Evolutionary conservation across 2,113 vertebrate genomes (phyloP), one percentile per base, ranked within the genome.

Genomic region (Semicossyphus pulcher): DNA sequence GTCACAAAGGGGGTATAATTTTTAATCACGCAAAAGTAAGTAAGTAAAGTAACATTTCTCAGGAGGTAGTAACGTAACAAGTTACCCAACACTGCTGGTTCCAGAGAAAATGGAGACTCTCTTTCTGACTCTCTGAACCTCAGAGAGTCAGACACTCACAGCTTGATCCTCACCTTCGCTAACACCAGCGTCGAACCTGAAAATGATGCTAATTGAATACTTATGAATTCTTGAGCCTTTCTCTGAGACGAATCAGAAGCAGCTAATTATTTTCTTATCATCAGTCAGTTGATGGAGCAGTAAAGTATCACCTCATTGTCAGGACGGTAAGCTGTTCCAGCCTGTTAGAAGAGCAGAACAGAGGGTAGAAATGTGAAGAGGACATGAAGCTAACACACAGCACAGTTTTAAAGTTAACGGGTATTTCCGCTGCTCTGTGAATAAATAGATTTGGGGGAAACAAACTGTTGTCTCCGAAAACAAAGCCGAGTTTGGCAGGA

Each of bases 391-490:
- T n/a, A n/a, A n/a, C n/a, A n/a, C n/a, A n/a, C n/a, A n/a, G n/a
- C n/a, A n/a, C n/a, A n/a, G n/a, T n/a, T n/a, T n/a, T n/a, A n/a
- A n/a, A n/a, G n/a, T n/a, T n/a, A n/a, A n/a, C n/a, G n/a, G n/a
- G n/a, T n/a, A n/a, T 49, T 25, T 56, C 36, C 18, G 6, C 28
- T 16, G 10, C 9, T 3, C 16, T 3, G 21, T 23, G 6, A 23
- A 6, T 5, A 7, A 14, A 54, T 20, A 0, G 4, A 25, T 41
- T 51, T 66, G 1, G 3, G 31, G 31, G 18, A 44, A 41, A 1
- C 34, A 52, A 18, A 62, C 42, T 26, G 18, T 42, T 39, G 12
- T 34, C 18, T n/a, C 74, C 3, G 68, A 36, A 45, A 67, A 54
- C 60, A 49, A 57, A 76, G 41, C 37, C n/a, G n/a, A 21, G 7